Evolutionary conservation across 2,888 invertebrate genomes (phyloP), one percentile per base, ranked within the genome.

Genomic region (Dione juno): DNA sequence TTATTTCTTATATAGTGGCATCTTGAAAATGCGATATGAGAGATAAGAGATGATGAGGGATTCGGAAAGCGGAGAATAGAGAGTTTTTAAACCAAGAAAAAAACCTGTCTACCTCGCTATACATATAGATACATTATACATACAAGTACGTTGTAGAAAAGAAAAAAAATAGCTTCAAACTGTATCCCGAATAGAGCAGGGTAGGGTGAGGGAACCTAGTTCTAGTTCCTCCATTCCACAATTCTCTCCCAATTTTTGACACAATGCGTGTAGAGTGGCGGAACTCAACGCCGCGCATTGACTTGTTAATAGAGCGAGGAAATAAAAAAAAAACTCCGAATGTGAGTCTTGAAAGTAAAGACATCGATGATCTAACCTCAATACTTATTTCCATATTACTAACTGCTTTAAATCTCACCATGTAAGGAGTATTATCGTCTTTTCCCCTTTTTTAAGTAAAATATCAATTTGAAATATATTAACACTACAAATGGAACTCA

Each of bases 401-500:
- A 21, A 19, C 19, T 50, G 10, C 13, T 37, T 57, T 40, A 57
- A 57, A 16, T 57, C 11, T 43, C 1, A 1, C 28, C 61, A 45
- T 45, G 37, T 6, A 11, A 61, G 10, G 8, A 0, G 1, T 10
- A 28, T 43, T 35, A 45, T 45, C 9, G 10, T 16, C 16, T n/a
- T 45, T 61, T 16, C 28, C 28, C 28, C n/a, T 28, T 61, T 10
- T 16, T 16, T 28, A 41, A 59, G 21, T 41, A 59, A 37, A 48
- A 67, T 59, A 59, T 13, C 52, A 13, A 53, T 61, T 28, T 45
- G 3, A 52, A 53, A 53, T 21, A 16, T 3, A 41, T 41, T 52
- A 41, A 43, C 37, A n/a, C 43, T 37, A 53, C 57, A 70, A 70
- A 73, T 70, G 54, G 66, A 52, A 6, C 52, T n/a, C 73, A 11